These are phyloP conservation scores for Ia io DNA, from an alignment of 2,113 vertebrate species.

Conservation along the genomic window DNA sequence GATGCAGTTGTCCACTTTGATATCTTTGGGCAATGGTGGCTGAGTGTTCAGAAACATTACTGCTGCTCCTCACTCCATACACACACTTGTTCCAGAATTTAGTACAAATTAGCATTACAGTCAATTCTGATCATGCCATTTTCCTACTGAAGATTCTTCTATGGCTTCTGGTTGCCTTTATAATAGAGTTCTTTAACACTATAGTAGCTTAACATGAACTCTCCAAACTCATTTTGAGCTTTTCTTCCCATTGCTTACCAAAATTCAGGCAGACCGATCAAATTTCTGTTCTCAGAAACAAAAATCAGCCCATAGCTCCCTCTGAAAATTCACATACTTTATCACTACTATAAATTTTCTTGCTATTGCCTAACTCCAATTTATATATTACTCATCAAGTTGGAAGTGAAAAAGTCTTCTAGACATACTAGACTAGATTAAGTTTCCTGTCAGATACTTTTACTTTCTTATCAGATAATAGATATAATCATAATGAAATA, in stretches of 20 bases:
- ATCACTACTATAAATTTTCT: neutral
- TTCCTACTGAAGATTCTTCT: neutral
- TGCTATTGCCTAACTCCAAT: neutral
- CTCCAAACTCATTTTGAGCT: neutral
- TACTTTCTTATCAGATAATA: neutral
- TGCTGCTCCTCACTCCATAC: neutral
- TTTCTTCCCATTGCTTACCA: neutral
- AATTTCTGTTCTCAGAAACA: neutral
- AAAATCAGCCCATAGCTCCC: neutral
- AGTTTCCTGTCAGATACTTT: neutral
- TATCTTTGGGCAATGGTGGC: fast-evolving
- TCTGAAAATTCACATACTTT: neutral
- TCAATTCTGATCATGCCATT: neutral
- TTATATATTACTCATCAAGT: neutral
- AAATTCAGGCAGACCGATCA: neutral
- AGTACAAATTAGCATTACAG: neutral
- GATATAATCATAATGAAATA: neutral
- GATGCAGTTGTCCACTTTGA: neutral
- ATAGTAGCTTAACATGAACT: neutral
- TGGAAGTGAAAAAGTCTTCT: neutral
- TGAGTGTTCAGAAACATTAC: neutral
- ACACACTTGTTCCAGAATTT: neutral
- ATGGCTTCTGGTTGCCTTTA: neutral
- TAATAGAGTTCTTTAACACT: neutral
- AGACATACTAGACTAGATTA: neutral